These are phyloP conservation scores for Mohoua ochrocephala DNA, from an alignment of 2,113 vertebrate species.

Conservation along the genomic window DNA sequence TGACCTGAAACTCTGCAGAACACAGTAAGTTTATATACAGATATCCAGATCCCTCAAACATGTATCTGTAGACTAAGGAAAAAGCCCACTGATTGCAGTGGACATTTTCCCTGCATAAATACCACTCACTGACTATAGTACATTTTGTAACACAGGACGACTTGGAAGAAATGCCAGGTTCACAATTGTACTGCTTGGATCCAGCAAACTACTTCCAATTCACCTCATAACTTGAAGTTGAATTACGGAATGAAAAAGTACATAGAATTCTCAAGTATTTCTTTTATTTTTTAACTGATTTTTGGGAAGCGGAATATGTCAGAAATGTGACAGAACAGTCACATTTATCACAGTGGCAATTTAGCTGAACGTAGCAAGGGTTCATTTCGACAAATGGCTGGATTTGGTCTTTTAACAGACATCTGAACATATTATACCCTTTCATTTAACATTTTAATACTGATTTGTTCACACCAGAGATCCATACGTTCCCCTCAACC, in stretches of 20 bases:
- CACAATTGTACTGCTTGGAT: neutral
- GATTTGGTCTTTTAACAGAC: neutral
- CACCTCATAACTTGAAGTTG: neutral
- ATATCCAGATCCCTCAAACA: neutral
- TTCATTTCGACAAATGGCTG: neutral
- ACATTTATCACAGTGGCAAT: neutral
- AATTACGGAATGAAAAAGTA: neutral
- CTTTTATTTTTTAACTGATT: neutral
- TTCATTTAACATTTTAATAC: neutral
- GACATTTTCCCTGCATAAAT: neutral
- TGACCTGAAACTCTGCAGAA: neutral
- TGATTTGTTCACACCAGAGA: neutral
- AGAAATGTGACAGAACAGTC: neutral
- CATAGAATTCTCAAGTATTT: neutral
- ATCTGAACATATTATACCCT: neutral
- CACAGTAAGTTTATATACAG: neutral
- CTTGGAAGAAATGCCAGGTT: neutral
- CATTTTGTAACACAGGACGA: neutral
- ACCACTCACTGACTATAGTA: neutral
- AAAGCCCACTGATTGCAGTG: neutral
- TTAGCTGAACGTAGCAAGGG: neutral
- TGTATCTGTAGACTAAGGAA: neutral
- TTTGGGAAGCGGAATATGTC: neutral
- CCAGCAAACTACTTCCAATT: neutral
- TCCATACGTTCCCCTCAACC: neutral